phyloP scores from a whole-genome alignment of 2,113 vertebrate species.

The Jacana jacana region DNA sequence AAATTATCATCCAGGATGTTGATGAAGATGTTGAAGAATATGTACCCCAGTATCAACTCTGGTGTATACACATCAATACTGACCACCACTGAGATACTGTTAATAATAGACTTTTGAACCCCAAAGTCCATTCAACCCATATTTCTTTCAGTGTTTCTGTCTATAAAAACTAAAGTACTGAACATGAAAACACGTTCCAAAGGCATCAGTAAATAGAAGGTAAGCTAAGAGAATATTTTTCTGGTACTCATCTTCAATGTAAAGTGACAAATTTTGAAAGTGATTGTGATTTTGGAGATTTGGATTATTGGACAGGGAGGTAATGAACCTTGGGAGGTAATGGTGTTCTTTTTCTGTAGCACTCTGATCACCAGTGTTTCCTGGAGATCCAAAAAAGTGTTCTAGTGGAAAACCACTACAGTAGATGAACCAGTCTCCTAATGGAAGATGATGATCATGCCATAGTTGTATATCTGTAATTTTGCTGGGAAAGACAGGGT shows the following conservation, averaged over 20 bases:
- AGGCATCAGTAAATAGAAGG: background rate
- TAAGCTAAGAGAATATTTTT: background rate
- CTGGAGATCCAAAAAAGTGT: background rate
- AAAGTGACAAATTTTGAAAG: background rate
- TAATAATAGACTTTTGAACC: background rate
- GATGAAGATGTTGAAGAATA: background rate
- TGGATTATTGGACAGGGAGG: background rate
- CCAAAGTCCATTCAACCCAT: background rate
- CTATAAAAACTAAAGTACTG: rapidly evolving
- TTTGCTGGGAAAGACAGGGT: background rate
- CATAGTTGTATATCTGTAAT: background rate
- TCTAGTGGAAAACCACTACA: background rate
- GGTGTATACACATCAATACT: background rate
- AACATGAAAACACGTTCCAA: background rate
- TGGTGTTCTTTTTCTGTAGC: background rate
- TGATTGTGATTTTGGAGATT: background rate
- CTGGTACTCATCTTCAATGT: background rate
- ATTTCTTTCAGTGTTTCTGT: background rate
- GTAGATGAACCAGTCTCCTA: background rate
- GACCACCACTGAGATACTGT: too few relatives aligned
- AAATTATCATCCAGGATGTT: background rate
- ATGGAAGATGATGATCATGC: background rate
- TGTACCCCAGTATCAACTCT: background rate
- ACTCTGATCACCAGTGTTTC: background rate
- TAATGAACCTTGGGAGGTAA: background rate